Percentiles rank a stretch among this genome's conserved stretches.
Evolutionary conservation across 2,888 invertebrate genomes (phyloP).

Genomic region (Syrphus vitripennis): DNA sequence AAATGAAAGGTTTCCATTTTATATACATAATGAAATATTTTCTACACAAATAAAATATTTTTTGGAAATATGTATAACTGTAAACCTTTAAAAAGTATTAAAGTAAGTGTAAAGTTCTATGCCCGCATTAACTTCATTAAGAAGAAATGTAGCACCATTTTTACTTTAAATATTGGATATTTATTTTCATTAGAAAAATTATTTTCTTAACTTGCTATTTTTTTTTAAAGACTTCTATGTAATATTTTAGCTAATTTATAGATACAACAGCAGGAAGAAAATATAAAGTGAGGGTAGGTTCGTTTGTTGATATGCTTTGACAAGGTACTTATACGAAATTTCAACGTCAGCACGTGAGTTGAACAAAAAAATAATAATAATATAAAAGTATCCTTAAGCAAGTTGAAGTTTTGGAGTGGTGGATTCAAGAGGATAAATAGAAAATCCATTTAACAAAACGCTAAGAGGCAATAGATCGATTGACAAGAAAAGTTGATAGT

Average conservation of each 20-base stretch:
- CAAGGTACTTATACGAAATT: background rate
- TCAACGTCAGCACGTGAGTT: background rate
- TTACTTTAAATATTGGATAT: background rate
- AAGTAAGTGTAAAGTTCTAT: background rate
- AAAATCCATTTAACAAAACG: slow-evolving; percentile 17
- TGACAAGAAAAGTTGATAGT: slow-evolving; percentile 22
- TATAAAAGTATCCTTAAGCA: background rate
- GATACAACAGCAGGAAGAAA: background rate
- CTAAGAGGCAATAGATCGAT: slow-evolving; percentile 20
- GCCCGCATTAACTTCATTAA: too few species aligned
- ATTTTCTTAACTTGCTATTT: too few species aligned
- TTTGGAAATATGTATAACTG: background rate
- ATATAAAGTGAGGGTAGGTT: background rate
- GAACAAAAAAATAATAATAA: background rate
- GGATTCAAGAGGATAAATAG: slow-evolving; percentile 5
- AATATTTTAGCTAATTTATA: background rate
- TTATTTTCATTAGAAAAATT: background rate
- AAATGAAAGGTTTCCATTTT: background rate
- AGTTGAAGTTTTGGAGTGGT: background rate
- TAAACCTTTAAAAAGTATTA: background rate
- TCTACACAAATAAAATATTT: background rate
- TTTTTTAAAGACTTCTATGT: too few species aligned
- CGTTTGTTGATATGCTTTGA: background rate
- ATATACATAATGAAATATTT: background rate
- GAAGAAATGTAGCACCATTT: too few species aligned